Evolutionary conservation across 2,113 vertebrate species (phyloP).

Genomic region (Sinosuthora webbiana): DNA sequence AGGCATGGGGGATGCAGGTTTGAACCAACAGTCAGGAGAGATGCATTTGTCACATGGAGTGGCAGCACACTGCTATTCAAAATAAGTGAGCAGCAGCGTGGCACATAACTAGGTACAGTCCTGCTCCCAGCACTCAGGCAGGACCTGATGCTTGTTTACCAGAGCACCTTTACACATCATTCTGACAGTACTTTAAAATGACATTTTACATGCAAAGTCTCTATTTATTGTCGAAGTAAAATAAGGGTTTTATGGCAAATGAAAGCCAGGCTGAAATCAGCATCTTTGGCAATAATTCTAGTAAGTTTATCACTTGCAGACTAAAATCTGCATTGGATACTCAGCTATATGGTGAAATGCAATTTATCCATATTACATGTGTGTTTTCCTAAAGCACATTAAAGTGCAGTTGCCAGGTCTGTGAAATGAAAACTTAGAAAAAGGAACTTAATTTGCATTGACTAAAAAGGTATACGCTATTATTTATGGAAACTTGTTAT

Average conservation of each 20-base stretch:
- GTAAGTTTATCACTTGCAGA: neutral
- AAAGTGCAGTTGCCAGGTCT: neutral
- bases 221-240: neutral
- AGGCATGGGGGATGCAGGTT: accelerated
- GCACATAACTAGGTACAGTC: accelerated
- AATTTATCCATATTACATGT: neutral
- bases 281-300: conserved; percentile 4
- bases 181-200: neutral
- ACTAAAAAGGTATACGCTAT: neutral
- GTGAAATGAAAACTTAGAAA: neutral
- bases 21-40: neutral
- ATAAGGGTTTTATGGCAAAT: neutral
- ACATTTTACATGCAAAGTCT: neutral
- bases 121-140: neutral
- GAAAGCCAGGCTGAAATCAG: neutral
- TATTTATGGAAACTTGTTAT: neutral
- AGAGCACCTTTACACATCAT: neutral
- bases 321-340: neutral
- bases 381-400: neutral
- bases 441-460: neutral
- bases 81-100: neutral
- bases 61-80: neutral
- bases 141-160: neutral
- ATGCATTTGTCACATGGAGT: neutral
- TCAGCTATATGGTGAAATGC: neutral